These are phyloP conservation scores for Caenorhabditis zanzibari DNA, from an alignment of 2,888 invertebrate genomes.

Conservation along the genomic window DNA sequence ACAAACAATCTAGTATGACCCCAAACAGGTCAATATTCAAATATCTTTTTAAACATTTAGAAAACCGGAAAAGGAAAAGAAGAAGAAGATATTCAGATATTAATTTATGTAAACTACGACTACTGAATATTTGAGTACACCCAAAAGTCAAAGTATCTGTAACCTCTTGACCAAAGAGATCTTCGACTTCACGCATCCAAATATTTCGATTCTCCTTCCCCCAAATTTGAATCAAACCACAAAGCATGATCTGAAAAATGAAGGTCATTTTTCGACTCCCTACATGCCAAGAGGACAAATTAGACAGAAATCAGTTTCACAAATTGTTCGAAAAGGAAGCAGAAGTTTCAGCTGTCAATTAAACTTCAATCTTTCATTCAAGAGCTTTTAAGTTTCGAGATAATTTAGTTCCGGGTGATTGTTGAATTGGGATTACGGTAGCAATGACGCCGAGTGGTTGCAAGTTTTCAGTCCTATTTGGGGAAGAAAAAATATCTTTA, in stretches of 20 bases:
- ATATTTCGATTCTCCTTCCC: background rate
- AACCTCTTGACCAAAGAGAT: background rate
- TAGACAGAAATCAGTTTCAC: constrained; percentile 28
- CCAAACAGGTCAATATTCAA: constrained; percentile 1
- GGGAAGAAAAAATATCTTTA: too few relatives aligned
- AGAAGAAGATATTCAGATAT: constrained; percentile 15
- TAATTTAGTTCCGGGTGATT: constrained; percentile 19
- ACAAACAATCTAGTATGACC: constrained; percentile 21
- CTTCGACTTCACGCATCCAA: background rate
- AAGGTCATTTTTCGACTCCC: background rate
- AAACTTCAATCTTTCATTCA: constrained; percentile 23
- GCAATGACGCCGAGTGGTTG: background rate
- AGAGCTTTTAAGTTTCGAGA: background rate
- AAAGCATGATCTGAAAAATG: background rate
- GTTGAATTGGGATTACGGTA: background rate
- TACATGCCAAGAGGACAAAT: background rate
- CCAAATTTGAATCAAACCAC: background rate
- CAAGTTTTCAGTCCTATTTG: too few relatives aligned
- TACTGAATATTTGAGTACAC: constrained; percentile 25
- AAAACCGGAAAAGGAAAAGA: constrained; percentile 6
- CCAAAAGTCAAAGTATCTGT: background rate
- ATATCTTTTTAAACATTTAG: background rate
- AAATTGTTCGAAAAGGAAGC: constrained; percentile 1
- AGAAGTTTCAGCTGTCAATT: constrained; percentile 18
- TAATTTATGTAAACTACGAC: constrained; percentile 31